Evolutionary conservation across 1,140 invertebrate species (phyloP).

Genomic region (Babylonia areolata): DNA sequence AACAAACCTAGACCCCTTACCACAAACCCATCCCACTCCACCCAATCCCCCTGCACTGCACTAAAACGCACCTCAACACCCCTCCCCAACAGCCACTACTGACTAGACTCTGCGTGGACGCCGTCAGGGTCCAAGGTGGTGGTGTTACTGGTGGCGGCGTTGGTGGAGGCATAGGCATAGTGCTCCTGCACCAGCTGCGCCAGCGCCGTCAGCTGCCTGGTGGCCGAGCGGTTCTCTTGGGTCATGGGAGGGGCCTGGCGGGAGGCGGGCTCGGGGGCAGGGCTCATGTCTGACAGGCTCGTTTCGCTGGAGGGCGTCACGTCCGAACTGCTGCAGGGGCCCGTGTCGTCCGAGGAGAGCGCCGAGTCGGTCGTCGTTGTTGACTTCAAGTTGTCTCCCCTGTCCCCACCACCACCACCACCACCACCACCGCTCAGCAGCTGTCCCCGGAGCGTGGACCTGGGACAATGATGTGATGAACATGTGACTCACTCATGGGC

Average conservation of each 20-base stretch:
- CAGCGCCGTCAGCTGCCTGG: constrained; percentile 66
- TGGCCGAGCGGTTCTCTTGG: constrained; percentile 44
- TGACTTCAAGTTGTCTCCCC: constrained; percentile 32
- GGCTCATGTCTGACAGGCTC: constrained; percentile 56
- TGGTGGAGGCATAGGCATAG: constrained; percentile 64
- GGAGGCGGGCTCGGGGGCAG: background rate
- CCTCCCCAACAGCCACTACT: too few species aligned
- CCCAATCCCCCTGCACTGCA: too few species aligned
- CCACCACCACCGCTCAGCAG: too few species aligned
- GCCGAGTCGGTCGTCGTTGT: constrained; percentile 39
- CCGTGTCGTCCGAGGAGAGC: constrained; percentile 45
- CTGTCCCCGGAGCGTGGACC: constrained; percentile 7
- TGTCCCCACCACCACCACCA: too few species aligned
- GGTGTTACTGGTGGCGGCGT: too few species aligned
- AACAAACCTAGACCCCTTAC: background rate
- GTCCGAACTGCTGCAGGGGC: constrained; percentile 40
- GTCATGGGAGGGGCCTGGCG: background rate
- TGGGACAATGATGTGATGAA: background rate
- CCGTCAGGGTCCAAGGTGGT: background rate
- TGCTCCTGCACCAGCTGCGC: constrained; percentile 72
- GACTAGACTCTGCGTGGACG: background rate
- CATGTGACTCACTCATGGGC: too few species aligned
- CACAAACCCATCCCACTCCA: background rate
- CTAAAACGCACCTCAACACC: too few species aligned
- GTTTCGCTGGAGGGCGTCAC: constrained; percentile 36